Percentiles rank a stretch among this genome's conserved stretches.
phyloP scores from a whole-genome alignment of 2,888 invertebrate species.

The Hirtodrosophila duncani region DNA sequence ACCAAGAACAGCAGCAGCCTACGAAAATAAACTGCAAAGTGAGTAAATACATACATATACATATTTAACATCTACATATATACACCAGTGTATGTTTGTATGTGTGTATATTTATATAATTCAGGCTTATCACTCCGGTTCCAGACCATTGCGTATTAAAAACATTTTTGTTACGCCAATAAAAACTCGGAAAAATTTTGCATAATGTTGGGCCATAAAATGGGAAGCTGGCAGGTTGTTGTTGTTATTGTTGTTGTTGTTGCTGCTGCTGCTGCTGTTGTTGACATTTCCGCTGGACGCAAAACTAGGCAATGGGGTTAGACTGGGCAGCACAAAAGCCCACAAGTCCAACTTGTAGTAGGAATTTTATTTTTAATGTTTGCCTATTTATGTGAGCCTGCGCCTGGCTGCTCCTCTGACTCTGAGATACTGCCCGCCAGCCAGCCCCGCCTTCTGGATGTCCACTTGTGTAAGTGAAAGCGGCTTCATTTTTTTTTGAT shows the following conservation, averaged over 20 bases:
- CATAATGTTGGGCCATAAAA: constrained; percentile 61
- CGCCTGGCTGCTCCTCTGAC: too few species aligned
- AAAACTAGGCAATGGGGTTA: constrained; percentile 66
- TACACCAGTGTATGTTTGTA: neutral
- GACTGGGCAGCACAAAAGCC: neutral
- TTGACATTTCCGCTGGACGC: constrained; percentile 52
- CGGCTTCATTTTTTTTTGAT: constrained; percentile 55
- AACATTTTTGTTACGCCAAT: constrained; percentile 71
- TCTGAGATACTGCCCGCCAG: constrained; percentile 31
- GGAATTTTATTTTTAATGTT: constrained; percentile 58
- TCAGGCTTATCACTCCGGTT: constrained; percentile 67
- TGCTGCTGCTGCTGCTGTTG: constrained; percentile 19
- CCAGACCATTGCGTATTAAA: constrained; percentile 72
- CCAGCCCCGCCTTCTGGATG: too few species aligned
- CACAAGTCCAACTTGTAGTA: constrained; percentile 6
- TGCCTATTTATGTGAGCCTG: constrained; percentile 56
- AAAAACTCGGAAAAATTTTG: constrained; percentile 63
- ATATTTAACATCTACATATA: neutral
- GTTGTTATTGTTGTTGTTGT: constrained; percentile 6
- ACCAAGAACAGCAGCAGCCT: constrained; percentile 18
- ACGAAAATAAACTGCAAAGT: constrained; percentile 31
- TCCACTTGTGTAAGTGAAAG: too few species aligned
- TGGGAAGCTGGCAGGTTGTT: constrained; percentile 30
- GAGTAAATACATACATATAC: constrained; percentile 1
- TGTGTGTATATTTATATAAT: constrained; percentile 34